Evolutionary conservation across 1,140 invertebrate genomes (phyloP), one percentile per base, ranked within the genome.

Genomic region (Leptoteleia sp.): DNA sequence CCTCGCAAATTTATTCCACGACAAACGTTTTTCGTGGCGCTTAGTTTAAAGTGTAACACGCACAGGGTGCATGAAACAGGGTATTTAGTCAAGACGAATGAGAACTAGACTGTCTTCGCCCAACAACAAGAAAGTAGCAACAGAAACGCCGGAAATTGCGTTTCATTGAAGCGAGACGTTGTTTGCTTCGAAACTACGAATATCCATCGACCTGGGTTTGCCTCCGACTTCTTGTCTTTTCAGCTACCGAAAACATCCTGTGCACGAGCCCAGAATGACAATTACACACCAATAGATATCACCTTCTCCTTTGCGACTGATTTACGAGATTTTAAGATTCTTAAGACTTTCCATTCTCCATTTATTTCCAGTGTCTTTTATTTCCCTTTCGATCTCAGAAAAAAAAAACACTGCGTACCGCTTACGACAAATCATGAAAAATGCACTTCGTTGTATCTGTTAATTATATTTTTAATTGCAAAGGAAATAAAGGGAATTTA

Each of bases 81-180:
- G 70, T 72, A 73, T 79, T 79, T 73, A 79, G 76, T 73, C 48
- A 68, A 64, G 67, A 73, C 70, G 76, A 79, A 79, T 70, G 55
- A 73, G 47, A 37, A 70, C 55, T 35, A 68, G 76, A 64, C 68
- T 62, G 42, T 25, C 27, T 73, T 73, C 35, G 19, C 68, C 43
- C 43, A 40, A 54, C 71, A 48, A 38, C 61, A 54, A 57, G 59
- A 67, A 71, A 76, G 71, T 67, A 76, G 45, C 72, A 72, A 64
- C 72, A 73, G 33, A 67, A 72, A 27, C 61, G 40, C 55, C 78
- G 78, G 78, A 76, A 80, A 80, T 80, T 80, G 78, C 78, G 67
- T 80, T 80, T 80, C 78, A 80, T 80, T 80, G 78, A 76, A 80
- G 78, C 78, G 78, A 80, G 62, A 80, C 78, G 68, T 76, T 80